Evolutionary conservation across 2,797 vertebrate genomes (phyloP), one percentile per base, ranked within the genome.

Genomic region (Ctenopoma multispine): DNA sequence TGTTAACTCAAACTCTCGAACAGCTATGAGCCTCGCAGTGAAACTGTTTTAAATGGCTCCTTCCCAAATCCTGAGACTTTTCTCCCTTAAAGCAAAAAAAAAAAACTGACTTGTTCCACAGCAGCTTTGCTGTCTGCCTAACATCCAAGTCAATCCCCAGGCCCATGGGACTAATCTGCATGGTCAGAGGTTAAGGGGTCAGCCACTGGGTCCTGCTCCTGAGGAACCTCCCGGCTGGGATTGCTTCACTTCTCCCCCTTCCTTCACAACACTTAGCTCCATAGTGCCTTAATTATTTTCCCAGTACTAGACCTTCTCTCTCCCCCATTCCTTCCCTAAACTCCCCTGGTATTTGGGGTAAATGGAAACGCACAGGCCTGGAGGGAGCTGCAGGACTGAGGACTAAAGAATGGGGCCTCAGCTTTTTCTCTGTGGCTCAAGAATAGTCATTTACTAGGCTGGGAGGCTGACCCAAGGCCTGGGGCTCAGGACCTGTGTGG

Each of bases 161-260:
- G 75, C 91, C 89, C 77, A 72, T 34, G 77, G 86, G 90, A 91
- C 82, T 90, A 90, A 92, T 92, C 88, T 84, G 83, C 71, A 46
- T 71, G 82, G 83, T 79, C 80, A 77, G 1, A 77, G 88, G 89
- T 87, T 59, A 72, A 73, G 62, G 59, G 90, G 85, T 92, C 89
- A 87, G 63, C 76, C 75, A n/a, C 77, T 40, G 84, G 83, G 84
- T 89, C 85, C 62, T 69, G 79, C 84, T 84, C 85, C 82, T 36
- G 56, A 41, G 69, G 59, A 86, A 77, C 72, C 82, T 72, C 77
- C 74, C 14, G 34, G 51, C 78, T 79, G 68, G 71, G 54, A 85
- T 80, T 24, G 71, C 81, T 83, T 86, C 82, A 78, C 78, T 53
- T 75, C 66, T 46, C 75, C 43, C 56, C 56, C 65, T 69, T 59